Evolutionary conservation across 2,797 vertebrate genomes (phyloP).

Genomic region (Intellagama lesueurii): DNA sequence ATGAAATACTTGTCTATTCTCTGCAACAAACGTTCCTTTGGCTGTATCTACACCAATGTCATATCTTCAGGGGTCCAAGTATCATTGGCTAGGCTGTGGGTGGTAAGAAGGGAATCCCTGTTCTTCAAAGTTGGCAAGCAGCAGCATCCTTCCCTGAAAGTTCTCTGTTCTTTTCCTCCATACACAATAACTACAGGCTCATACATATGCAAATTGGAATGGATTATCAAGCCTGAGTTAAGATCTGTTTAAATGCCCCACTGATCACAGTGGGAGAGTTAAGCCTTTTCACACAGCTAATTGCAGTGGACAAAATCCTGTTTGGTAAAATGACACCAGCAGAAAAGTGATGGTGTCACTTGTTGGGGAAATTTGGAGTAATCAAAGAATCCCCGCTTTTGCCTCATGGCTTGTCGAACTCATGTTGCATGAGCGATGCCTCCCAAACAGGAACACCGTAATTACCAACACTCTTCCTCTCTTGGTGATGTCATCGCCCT

Average conservation of each 20-base stretch:
- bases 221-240: no score
- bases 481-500: no score
- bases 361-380: no score
- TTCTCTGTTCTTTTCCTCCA: background rate
- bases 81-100: no score
- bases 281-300: background rate
- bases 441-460: no score
- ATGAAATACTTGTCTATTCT: slow-evolving; percentile 24
- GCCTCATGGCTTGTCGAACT: no score
- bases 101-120: background rate
- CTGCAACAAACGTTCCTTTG: background rate
- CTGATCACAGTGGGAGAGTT: background rate
- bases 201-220: background rate
- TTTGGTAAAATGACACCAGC: background rate
- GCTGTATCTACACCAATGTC: background rate
- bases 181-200: background rate
- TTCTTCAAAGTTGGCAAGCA: background rate
- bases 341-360: no score
- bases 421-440: no score
- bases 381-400: no score
- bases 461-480: no score
- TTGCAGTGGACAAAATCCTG: background rate
- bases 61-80: no score
- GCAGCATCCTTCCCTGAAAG: background rate
- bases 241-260: background rate